Percentiles rank a stretch among this genome's conserved stretches.
phyloP scores from a whole-genome alignment of 2,888 invertebrate species.

The Pollenia labialis region DNA sequence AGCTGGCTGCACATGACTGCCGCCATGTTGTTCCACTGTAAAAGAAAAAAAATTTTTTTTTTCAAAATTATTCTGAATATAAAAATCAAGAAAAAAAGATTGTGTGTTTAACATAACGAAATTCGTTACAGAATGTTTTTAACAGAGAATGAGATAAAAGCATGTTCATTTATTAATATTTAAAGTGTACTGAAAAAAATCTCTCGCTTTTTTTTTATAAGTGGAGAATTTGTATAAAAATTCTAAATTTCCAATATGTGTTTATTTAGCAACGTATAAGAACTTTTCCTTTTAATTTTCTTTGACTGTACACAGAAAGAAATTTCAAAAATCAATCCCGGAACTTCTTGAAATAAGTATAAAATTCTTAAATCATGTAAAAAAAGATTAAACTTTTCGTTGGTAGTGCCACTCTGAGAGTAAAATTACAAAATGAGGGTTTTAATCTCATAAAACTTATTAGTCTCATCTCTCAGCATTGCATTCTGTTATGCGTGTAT shows the following conservation, averaged over 20 bases:
- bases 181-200: neutral
- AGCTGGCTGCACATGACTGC: conserved; percentile 82
- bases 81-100: neutral
- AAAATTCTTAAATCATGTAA: no score
- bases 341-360: no score
- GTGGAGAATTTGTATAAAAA: conserved; percentile 42
- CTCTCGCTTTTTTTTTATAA: conserved; percentile 3
- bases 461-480: no score
- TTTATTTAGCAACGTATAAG: conserved; percentile 13
- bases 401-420: no score
- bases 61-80: neutral
- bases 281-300: conserved; percentile 21
- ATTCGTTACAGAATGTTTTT: no score
- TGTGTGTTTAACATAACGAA: neutral
- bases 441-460: no score
- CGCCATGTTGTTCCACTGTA: conserved; percentile 81
- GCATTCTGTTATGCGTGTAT: no score
- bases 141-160: neutral
- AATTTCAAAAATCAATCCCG: no score
- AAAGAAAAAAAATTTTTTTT: conserved; percentile 27
- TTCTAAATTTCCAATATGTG: neutral
- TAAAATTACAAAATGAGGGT: no score
- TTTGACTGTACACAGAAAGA: no score
- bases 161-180: neutral
- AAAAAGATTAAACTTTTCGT: no score